Evolutionary conservation across 2,113 vertebrate species (phyloP).

Genomic region (Ctenomys sociabilis): DNA sequence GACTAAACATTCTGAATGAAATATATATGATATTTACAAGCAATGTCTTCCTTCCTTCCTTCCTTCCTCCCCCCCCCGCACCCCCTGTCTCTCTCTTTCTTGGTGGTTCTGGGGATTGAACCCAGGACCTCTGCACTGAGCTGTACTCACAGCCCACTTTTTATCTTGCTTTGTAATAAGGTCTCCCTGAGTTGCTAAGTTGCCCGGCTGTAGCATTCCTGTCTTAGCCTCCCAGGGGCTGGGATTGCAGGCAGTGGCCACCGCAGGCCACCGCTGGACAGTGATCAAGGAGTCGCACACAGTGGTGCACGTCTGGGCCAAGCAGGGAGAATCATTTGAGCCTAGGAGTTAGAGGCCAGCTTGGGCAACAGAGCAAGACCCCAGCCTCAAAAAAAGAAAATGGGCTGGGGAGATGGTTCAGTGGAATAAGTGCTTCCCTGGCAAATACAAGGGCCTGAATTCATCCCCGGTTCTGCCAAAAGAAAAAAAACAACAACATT

Average conservation of each 20-base stretch:
- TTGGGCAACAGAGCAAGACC: neutral
- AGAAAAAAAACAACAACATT: too few species aligned
- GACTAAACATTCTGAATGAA: neutral
- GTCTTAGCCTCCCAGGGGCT: neutral
- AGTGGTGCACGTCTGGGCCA: neutral
- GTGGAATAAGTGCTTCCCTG: too few species aligned
- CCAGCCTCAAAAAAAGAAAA: neutral
- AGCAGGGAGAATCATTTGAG: neutral
- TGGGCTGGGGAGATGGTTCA: too few species aligned
- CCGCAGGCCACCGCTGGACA: neutral
- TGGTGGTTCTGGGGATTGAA: neutral
- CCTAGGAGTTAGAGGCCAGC: neutral
- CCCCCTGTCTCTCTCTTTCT: neutral
- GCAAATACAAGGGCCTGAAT: too few species aligned
- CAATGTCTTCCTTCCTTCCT: too few species aligned
- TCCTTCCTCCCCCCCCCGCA: accelerated
- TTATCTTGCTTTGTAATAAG: neutral
- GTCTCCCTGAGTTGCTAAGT: neutral
- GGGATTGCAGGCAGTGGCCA: neutral
- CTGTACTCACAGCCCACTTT: neutral
- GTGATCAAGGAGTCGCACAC: neutral
- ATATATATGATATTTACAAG: neutral
- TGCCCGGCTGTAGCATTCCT: neutral
- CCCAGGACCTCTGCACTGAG: neutral
- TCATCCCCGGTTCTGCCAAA: too few species aligned